A percentile compares a stretch with the other conserved stretches of the same genome.
Evolutionary conservation across 2,888 invertebrate species (phyloP).

Genomic region (Nomada lathburiana): DNA sequence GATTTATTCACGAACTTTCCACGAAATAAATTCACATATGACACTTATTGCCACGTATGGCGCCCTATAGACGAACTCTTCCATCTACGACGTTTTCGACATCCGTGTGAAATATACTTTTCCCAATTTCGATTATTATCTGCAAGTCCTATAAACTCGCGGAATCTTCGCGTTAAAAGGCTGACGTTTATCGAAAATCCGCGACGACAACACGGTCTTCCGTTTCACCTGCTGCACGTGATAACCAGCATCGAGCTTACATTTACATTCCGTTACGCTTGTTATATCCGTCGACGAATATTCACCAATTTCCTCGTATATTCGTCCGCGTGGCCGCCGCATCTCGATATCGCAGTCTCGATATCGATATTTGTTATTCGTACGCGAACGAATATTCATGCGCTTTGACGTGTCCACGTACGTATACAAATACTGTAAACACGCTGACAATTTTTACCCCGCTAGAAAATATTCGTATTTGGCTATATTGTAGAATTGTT

Average conservation of each 20-base stretch:
- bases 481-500: too few species aligned
- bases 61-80: conserved; percentile 14
- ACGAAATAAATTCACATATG: conserved; percentile 47
- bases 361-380: too few species aligned
- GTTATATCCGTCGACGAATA: too few species aligned
- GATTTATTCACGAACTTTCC: conserved; percentile 51
- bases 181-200: neutral
- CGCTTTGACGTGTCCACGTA: too few species aligned
- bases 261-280: neutral
- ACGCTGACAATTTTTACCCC: too few species aligned
- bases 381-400: too few species aligned
- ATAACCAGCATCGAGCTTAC: neutral
- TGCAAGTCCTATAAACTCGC: neutral
- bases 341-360: too few species aligned
- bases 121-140: conserved; percentile 8
- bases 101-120: conserved; percentile 13
- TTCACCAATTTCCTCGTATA: too few species aligned
- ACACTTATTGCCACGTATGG: conserved; percentile 38
- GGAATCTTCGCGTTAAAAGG: neutral
- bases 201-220: neutral
- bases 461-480: too few species aligned
- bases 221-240: neutral
- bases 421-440: too few species aligned
- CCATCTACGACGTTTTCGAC: conserved; percentile 1
- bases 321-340: too few species aligned